Evolutionary conservation across 2,113 vertebrate genomes (phyloP).

Genomic region (Poeciliopsis occidentalis): DNA sequence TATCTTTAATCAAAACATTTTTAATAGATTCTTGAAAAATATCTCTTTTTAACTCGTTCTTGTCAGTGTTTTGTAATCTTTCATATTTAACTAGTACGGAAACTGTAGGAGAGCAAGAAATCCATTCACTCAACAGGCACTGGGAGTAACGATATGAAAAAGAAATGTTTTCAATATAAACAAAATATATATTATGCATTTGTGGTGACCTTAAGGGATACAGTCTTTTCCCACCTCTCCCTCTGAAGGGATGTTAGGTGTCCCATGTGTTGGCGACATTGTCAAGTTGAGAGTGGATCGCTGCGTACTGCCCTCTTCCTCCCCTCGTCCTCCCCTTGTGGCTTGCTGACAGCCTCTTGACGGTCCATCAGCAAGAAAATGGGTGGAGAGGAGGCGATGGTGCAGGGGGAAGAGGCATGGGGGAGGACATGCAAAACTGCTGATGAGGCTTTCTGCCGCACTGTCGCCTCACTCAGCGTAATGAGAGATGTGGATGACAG

Average conservation of each 20-base stretch:
- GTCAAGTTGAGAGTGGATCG: constrained; percentile 53
- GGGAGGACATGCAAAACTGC: constrained; percentile 48
- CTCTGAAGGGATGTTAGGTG: constrained; percentile 51
- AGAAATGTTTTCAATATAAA: neutral
- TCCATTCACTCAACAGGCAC: neutral
- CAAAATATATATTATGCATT: neutral
- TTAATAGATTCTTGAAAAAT: neutral
- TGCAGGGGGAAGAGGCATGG: constrained; percentile 13
- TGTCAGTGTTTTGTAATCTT: too few relatives aligned
- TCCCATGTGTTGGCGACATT: constrained; percentile 38
- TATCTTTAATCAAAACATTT: neutral
- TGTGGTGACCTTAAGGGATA: constrained; percentile 26
- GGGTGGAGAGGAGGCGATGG: constrained; percentile 32
- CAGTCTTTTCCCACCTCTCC: constrained; percentile 42
- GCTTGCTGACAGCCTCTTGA: constrained; percentile 41
- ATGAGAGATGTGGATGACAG: constrained; percentile 35
- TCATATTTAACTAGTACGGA: too few relatives aligned
- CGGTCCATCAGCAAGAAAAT: constrained; percentile 57
- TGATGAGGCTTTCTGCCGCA: constrained; percentile 52
- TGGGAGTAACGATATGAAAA: too few relatives aligned
- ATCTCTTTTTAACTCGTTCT: neutral
- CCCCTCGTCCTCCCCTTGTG: too few relatives aligned
- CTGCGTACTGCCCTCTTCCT: constrained; percentile 52
- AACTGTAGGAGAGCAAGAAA: neutral
- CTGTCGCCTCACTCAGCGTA: constrained; percentile 40